Base-by-base conservation (phyloP, 2,797 vertebrate species). In the Antrozous pallidus region DNA sequence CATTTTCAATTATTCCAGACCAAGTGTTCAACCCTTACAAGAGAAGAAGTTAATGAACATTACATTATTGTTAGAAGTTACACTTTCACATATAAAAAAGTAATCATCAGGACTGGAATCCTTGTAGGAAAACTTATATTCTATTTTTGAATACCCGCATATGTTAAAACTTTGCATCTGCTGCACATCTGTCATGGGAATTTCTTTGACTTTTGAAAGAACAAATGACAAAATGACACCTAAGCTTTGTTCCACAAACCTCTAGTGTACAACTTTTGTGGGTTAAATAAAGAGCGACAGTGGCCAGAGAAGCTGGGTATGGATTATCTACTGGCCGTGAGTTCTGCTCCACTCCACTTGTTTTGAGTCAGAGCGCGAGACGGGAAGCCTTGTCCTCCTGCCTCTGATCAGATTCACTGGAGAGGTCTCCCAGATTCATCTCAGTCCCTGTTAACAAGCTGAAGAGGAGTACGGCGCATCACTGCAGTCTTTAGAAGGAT, bases 201-300 rank as follows among this genome's bases (percentile, higher is more conserved):
- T 4, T 74, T 90, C 40, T 94, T 73, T 91, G 87, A 75, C 71
- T 81, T 89, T 94, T 70, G 51, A 87, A 92, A 82, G 61, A 84
- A 89, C 28, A 80, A 54, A 77, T 82, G 65, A 89, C 78, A 88
- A 78, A 85, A 73, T 74, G 45, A 73, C 45, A 80, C 42, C 31
- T 65, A 33, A 94, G 18, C n/a, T 91, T 65, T 77, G 36, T 84
- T 74, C 65, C 84, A 67, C 49, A 82, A 58, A 78, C 2, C 1
- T 75, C n/a, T 61, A 77, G 20, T 75, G 49, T 70, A 33, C 40
- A 75, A 4, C 69, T 81, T 91, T 77, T 88, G 16, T 63, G 73
- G 67, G n/a, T 94, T 36, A 94, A 54, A 24, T 65, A 85, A 65
- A 70, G 49, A 75, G 36, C 88, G n/a, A 77, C 13, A 2, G 74